phyloP scores from a whole-genome alignment of 2,113 vertebrate species.

The Leptobrachium leishanense region DNA sequence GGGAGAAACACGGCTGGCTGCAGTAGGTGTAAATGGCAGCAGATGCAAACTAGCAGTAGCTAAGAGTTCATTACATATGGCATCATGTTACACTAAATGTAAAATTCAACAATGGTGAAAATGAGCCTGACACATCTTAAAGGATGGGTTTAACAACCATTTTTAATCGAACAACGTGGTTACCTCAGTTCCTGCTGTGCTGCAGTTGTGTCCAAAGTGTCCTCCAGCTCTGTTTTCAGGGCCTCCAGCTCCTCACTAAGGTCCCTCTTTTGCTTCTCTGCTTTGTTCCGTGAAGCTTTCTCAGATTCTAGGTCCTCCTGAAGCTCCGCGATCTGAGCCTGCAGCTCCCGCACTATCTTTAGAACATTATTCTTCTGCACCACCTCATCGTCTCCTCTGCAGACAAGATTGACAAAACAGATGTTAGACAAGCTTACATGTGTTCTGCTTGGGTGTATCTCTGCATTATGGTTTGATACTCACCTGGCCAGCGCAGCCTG shows the following conservation, averaged over 20 bases:
- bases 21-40: too few relatives aligned
- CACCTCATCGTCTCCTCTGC: conserved; percentile 88
- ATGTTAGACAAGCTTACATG: not conserved
- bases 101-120: too few relatives aligned
- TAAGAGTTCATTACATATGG: too few relatives aligned
- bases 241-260: conserved; percentile 95
- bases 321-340: conserved; percentile 90
- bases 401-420: not conserved
- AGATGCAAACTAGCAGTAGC: too few relatives aligned
- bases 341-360: conserved; percentile 89
- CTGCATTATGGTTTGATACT: accelerated
- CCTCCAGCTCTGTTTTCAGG: conserved; percentile 94
- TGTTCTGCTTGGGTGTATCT: not conserved
- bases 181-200: conserved; percentile 97
- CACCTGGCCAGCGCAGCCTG: conserved; percentile 87
- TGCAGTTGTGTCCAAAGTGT: conserved; percentile 94
- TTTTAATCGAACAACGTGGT: not conserved
- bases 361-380: conserved; percentile 91
- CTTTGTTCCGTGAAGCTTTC: conserved; percentile 88
- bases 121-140: too few relatives aligned
- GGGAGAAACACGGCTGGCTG: too few relatives aligned
- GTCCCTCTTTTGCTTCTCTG: conserved; percentile 94
- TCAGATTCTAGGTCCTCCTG: conserved; percentile 96
- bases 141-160: too few relatives aligned
- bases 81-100: too few relatives aligned